These are phyloP conservation scores for Desmodus rotundus DNA, from an alignment of 2,113 vertebrate species.

Conservation along the genomic window DNA sequence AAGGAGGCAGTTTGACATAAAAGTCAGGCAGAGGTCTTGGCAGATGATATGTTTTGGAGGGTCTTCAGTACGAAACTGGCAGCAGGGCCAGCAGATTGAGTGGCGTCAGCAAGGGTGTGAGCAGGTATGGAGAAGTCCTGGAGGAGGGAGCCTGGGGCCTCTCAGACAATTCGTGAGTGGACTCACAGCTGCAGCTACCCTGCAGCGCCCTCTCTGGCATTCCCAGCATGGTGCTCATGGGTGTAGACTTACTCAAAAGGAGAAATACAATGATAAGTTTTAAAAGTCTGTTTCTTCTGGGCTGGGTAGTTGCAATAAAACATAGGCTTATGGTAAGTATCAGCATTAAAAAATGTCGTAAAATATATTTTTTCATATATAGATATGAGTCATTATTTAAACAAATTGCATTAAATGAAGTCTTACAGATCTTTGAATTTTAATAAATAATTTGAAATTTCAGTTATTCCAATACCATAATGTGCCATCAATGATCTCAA, in stretches of 20 bases:
- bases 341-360: background rate
- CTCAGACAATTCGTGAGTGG: background rate
- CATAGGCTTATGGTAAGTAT: background rate
- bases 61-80: background rate
- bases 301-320: background rate
- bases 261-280: background rate
- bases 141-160: background rate
- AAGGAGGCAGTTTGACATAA: background rate
- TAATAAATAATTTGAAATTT: conserved; percentile 24
- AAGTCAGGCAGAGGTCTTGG: background rate
- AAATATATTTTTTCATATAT: background rate
- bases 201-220: too few species aligned
- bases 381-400: background rate
- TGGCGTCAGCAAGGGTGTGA: background rate
- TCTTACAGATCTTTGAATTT: background rate
- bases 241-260: background rate
- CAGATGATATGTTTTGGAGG: background rate
- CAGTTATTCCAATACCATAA: background rate
- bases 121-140: background rate
- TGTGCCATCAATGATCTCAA: background rate
- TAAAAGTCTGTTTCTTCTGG: background rate
- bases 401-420: background rate
- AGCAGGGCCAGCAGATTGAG: background rate
- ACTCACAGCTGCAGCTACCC: background rate
- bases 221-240: background rate